Evolutionary conservation across 1,140 invertebrate species (phyloP).

Genomic region (Pristionchus pacificus): DNA sequence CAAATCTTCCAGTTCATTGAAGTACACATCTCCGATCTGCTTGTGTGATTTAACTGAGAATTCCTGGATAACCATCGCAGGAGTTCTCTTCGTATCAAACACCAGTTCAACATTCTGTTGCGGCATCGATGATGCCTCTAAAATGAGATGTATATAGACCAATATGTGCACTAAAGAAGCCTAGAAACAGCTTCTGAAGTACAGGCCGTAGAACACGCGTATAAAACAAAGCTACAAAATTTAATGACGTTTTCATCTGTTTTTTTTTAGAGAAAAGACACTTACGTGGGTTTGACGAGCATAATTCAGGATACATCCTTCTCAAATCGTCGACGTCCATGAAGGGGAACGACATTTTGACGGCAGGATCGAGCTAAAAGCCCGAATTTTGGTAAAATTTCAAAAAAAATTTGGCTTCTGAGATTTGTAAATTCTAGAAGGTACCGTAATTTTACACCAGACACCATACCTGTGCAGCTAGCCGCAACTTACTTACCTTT

Average conservation of each 20-base stretch:
- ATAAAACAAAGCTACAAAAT: neutral
- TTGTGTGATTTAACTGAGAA: neutral
- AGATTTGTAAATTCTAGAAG: too few species aligned
- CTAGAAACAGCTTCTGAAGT: neutral
- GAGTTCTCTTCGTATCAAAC: slow-evolving; percentile 22
- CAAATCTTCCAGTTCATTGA: neutral
- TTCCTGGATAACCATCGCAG: slow-evolving; percentile 23
- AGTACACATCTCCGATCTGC: neutral
- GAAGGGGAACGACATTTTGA: too few species aligned
- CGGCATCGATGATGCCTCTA: neutral
- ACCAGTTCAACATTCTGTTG: too few species aligned
- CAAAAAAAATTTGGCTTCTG: too few species aligned
- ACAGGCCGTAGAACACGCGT: neutral
- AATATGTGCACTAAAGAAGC: neutral
- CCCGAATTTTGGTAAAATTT: too few species aligned
- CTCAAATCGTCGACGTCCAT: slow-evolving; percentile 7
- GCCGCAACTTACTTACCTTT: too few species aligned
- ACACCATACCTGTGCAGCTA: too few species aligned
- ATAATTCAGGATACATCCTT: slow-evolving; percentile 1
- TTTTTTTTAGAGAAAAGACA: neutral
- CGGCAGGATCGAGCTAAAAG: too few species aligned
- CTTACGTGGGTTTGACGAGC: neutral
- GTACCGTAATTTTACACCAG: too few species aligned
- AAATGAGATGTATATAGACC: neutral
- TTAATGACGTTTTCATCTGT: neutral